phyloP scores from a whole-genome alignment of 2,888 invertebrate genomes.

The Megastigmus dorsalis region DNA sequence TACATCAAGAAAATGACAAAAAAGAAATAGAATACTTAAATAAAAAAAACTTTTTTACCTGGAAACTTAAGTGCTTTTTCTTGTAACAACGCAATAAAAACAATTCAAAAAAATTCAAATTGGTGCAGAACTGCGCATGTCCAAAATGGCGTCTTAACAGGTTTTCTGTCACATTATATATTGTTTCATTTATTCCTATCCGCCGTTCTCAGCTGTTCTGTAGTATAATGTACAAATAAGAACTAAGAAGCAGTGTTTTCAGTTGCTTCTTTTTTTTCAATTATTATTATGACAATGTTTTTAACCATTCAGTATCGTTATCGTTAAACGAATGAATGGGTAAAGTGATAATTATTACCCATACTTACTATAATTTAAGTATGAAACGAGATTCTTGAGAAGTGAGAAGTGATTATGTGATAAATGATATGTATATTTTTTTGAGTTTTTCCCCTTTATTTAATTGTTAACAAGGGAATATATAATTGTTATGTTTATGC shows the following conservation, averaged over 20 bases:
- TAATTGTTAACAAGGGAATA: background rate
- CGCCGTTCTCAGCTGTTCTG: conserved; percentile 6
- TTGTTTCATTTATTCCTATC: background rate
- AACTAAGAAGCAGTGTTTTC: background rate
- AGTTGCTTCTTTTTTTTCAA: background rate
- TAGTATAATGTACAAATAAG: conserved; percentile 5
- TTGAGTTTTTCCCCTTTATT: conserved; percentile 23
- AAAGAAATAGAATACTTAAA: conserved; percentile 7
- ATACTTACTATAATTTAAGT: no score
- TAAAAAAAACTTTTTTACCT: background rate
- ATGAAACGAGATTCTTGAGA: conserved; percentile 6
- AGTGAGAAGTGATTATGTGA: conserved; percentile 40
- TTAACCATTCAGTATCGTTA: background rate
- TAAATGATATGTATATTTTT: conserved; percentile 29
- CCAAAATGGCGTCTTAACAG: conserved; percentile 27
- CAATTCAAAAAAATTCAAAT: conserved; percentile 12
- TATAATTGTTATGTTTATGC: conserved; percentile 67
- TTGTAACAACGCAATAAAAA: no score
- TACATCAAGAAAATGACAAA: background rate
- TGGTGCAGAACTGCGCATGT: conserved; percentile 7
- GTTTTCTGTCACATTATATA: no score
- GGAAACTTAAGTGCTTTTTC: no score
- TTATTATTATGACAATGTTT: background rate
- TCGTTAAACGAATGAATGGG: background rate
- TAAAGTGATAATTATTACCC: conserved; percentile 6